phyloP scores from a whole-genome alignment of 2,888 invertebrate species.

The Tetanocera ferruginea region DNA sequence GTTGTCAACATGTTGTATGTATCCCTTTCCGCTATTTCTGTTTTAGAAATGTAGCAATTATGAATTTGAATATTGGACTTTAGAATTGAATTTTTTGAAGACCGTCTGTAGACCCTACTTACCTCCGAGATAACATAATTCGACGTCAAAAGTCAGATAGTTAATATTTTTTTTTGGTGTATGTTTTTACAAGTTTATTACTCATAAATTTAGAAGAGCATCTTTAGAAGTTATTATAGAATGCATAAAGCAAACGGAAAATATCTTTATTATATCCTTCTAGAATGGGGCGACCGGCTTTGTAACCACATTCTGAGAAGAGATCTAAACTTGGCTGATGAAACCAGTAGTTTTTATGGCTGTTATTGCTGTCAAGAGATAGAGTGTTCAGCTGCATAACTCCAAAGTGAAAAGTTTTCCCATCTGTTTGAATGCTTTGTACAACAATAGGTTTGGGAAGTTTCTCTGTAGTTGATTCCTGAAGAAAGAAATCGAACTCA shows the following conservation, averaged over 20 bases:
- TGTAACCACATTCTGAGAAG: conserved; percentile 77
- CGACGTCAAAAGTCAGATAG: no score
- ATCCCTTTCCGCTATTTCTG: no score
- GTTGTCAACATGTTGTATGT: no score
- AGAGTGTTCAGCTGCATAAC: conserved; percentile 88
- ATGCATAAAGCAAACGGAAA: conserved; percentile 81
- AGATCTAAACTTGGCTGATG: conserved; percentile 76
- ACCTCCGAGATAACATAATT: no score
- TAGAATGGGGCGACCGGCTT: conserved; percentile 76
- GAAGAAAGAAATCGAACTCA: conserved; percentile 69
- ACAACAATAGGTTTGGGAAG: conserved; percentile 84
- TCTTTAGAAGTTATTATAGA: conserved; percentile 77
- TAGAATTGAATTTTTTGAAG: no score
- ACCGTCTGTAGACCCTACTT: no score
- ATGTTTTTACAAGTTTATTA: no score
- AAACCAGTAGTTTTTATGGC: conserved; percentile 86
- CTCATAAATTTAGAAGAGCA: neutral
- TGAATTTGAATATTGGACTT: no score
- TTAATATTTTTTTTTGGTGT: no score
- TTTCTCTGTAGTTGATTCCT: conserved; percentile 37
- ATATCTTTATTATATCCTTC: conserved; percentile 84
- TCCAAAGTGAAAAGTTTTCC: conserved; percentile 83
- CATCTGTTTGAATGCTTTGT: conserved; percentile 87
- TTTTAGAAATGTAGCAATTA: no score
- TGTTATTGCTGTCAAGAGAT: conserved; percentile 74